Base-by-base conservation (phyloP, 2,113 vertebrate genomes). In the Neodontobutis hainanensis region DNA sequence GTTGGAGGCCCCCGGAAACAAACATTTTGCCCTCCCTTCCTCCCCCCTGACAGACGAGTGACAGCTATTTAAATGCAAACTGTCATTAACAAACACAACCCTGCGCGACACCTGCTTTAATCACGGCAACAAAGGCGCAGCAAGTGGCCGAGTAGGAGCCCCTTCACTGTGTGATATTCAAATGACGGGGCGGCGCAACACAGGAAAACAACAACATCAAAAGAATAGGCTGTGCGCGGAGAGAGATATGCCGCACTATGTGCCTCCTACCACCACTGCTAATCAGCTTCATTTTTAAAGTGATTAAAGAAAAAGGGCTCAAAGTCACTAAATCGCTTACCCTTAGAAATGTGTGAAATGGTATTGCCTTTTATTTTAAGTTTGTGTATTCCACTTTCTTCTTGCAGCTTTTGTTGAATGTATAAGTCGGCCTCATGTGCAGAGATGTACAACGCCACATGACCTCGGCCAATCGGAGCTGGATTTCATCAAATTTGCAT, bases 71-170 rank as follows among this genome's bases (percentile, higher is more conserved):
- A 92, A 92, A 92, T 92, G 84, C 87, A 83, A 89, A 86, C 84
- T 90, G 91, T 91, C 91, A 88, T 92, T 92, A 92, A 89, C 88
- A 87, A 91, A 88, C 90, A 89, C 87, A 90, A 88, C 88, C 90
- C 85, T 77, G 85, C 73, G 86, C 81, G 89, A 90, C 92, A 92
- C 90, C 92, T 91, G 91, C 92, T 92, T 93, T 93, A 91, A 93
- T 92, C 90, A 91, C 83, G 64, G 80, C 90, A 92, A 91, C 92
- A 92, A 92, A 92, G 90, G 88, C 86, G 75, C 91, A 87, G 90
- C 86, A 27, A 90, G 90, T 88, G 91, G 89, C 91, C 89, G 81
- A 81, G 84, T 44, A 79, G 81, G 87, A 86, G 90, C 87, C 83
- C 79, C 86, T 72, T 63, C 88, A 77, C 83, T 67, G 86, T 92